phyloP scores from a whole-genome alignment of 2,888 invertebrate genomes.

The Caenorhabditis becei region DNA sequence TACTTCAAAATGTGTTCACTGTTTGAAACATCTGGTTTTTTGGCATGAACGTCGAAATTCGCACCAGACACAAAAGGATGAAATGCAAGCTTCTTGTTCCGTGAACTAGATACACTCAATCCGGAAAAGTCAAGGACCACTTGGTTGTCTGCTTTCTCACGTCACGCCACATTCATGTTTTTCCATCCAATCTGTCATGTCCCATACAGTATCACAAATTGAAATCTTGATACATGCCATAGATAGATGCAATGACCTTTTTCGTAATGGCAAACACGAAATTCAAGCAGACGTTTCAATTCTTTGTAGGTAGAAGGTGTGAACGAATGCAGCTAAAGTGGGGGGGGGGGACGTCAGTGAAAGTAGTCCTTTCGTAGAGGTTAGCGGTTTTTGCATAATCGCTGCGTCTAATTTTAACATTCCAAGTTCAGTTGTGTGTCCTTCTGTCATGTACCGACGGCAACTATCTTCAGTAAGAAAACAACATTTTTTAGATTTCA shows the following conservation, averaged over 20 bases:
- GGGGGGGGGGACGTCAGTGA: constrained; percentile 15
- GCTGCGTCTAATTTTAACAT: constrained; percentile 18
- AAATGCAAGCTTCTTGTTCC: background rate
- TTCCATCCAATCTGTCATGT: background rate
- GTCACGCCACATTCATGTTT: constrained; percentile 47
- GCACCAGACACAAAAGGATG: background rate
- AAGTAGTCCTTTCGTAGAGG: constrained; percentile 40
- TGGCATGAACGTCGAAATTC: background rate
- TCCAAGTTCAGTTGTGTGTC: background rate
- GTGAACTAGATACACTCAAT: background rate
- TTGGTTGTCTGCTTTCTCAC: constrained; percentile 14
- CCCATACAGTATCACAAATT: constrained; percentile 27
- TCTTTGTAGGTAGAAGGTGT: constrained; percentile 3
- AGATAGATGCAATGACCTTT: constrained; percentile 53
- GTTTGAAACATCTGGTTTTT: background rate
- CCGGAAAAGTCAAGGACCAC: constrained; percentile 24
- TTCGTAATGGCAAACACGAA: constrained; percentile 34
- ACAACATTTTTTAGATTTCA: background rate
- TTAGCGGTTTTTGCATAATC: constrained; percentile 39
- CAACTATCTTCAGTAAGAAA: background rate
- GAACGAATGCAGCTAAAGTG: constrained; percentile 37
- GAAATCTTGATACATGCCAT: constrained; percentile 48
- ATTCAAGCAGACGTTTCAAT: constrained; percentile 9
- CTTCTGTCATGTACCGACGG: background rate
- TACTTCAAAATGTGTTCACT: constrained; percentile 4